Base-by-base conservation (phyloP, 2,113 vertebrate genomes). In the Thunnus maccoyii region DNA sequence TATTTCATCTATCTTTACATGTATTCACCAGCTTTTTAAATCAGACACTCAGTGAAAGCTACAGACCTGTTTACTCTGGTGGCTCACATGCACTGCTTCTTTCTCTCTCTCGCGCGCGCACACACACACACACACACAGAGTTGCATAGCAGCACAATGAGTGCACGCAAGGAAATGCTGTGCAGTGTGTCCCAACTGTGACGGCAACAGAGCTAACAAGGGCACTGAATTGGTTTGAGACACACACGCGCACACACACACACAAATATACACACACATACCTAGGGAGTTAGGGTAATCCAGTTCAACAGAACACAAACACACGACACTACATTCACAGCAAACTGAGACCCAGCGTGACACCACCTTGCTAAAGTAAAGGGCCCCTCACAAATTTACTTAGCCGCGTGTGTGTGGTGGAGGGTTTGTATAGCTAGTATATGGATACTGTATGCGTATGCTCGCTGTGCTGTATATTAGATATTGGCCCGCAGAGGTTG, bases 341-440 rank as follows among this genome's bases (percentile, higher is more conserved):
- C 89, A 86, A 89, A 92, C 86, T 83, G 85, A 75, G 81, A 91
- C 83, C 72, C 20, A 32, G 65, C 1, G 69, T 91, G 76, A 72
- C 89, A 86, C 88, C 62, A 74, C 41, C 81, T 66, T 80, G 91
- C 76, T 74, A 86, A 92, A 92, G 63, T 84, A 73, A 66, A 16
- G 30, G 78, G 80, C 79, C 72, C 60, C 79, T 87, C 52, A 16
- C 74, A 83, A 44, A 72, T 74, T 56, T 71, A 52, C 69, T 80
- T 84, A 62, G 47, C 46, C 74, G 60, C 56, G 18, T 55, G 56
- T 30, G 54, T 46, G 56, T 54, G n/a, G 30, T 47, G 27, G 25
- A 27, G 20, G 36, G 51, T 84, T 36, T 51, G 25, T 58, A 63
- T 65, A 51, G 46, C 51, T 44, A 15, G 36, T 9, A 41, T 41